A percentile compares a stretch with the other conserved stretches of the same genome.
Conservation (phyloP, 2,797 vertebrate species). For the Anguilla marmorata region DNA sequence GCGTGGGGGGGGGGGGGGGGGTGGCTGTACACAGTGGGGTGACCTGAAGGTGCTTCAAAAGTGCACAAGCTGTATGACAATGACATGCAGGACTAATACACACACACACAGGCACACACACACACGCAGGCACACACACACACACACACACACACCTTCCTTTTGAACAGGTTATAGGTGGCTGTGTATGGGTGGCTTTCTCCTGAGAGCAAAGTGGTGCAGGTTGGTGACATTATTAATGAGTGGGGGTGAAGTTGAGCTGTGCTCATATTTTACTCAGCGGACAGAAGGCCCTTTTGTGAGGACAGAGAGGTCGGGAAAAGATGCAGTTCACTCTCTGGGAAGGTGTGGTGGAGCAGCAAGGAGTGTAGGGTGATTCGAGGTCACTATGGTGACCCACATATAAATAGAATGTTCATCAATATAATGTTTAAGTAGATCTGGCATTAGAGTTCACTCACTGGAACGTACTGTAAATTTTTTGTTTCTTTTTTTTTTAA, state of each 20-base stretch:
- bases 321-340: background rate
- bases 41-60: conserved; percentile 35
- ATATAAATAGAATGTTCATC: background rate
- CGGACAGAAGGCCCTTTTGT: background rate
- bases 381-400: background rate
- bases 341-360: background rate
- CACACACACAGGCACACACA: conserved; percentile 45
- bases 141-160: background rate
- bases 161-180: background rate
- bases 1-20: background rate
- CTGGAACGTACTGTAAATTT: background rate
- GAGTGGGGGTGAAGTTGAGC: background rate
- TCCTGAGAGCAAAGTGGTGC: background rate
- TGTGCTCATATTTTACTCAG: background rate
- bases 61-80: background rate
- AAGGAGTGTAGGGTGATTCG: background rate
- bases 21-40: conserved; percentile 45
- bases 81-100: conserved; percentile 38
- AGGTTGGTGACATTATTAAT: background rate
- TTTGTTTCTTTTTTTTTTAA: background rate
- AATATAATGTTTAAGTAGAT: background rate
- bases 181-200: background rate
- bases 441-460: background rate
- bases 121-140: background rate
- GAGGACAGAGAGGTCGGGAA: background rate